A percentile compares a stretch with the other conserved stretches of the same genome.
Evolutionary conservation across 2,113 vertebrate genomes (phyloP).

Genomic region (Crotalus viridis): DNA sequence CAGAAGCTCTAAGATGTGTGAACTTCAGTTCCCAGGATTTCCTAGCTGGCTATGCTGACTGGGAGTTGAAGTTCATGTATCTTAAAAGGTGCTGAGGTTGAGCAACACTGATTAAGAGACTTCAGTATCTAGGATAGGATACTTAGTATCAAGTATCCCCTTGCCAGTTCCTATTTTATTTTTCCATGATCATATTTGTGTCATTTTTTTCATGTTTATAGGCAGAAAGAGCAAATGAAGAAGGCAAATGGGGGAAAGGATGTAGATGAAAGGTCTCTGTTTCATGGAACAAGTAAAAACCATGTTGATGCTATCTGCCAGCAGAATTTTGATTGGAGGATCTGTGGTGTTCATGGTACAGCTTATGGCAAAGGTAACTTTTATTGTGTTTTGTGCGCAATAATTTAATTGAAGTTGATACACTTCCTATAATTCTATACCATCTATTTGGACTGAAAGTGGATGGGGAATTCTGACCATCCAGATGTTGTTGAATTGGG

Average conservation of each 20-base stretch:
- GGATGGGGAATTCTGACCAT: neutral
- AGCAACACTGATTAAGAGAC: neutral
- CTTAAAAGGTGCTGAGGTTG: neutral
- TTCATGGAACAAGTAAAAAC: slow-evolving; percentile 67
- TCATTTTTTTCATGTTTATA: slow-evolving; percentile 38
- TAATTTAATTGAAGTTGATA: neutral
- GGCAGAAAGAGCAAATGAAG: slow-evolving; percentile 74
- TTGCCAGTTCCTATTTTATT: neutral
- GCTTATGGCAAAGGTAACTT: slow-evolving; percentile 69
- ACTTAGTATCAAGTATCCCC: no score
- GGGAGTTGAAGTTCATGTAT: no score
- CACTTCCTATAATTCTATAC: neutral
- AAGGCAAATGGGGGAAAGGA: slow-evolving; percentile 60
- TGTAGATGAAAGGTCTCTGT: slow-evolving; percentile 62
- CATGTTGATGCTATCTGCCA: slow-evolving; percentile 71
- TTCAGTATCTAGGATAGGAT: neutral
- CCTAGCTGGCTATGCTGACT: neutral
- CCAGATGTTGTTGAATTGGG: neutral
- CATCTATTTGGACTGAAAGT: neutral
- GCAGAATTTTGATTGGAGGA: slow-evolving; percentile 76
- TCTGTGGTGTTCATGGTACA: slow-evolving; percentile 71
- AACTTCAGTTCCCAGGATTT: neutral
- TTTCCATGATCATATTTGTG: neutral
- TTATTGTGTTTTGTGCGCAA: neutral
- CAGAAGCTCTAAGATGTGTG: neutral